Conservation (phyloP, 2,797 vertebrate genomes). For the Neosilurus hyrtlii region DNA sequence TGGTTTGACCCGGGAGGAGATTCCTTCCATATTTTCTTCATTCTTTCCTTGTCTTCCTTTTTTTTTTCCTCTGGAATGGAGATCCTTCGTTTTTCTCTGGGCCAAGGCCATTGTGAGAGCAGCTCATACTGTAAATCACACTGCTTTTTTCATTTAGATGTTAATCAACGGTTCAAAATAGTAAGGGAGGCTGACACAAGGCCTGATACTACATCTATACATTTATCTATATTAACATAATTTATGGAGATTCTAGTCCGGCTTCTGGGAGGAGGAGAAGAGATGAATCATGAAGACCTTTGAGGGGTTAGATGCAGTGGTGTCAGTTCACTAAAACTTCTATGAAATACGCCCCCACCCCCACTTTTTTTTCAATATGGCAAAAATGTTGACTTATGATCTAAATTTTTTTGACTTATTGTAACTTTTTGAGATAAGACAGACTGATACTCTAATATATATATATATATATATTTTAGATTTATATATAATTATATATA, state of each 20-base stretch:
- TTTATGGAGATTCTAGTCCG: background rate
- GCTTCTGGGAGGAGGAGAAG: background rate
- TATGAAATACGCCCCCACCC: too few relatives aligned
- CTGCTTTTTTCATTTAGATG: background rate
- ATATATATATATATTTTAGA: too few relatives aligned
- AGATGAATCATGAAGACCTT: background rate
- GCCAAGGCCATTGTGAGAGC: constrained; percentile 2
- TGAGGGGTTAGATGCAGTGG: background rate
- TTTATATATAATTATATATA: too few relatives aligned
- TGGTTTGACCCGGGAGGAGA: constrained; percentile 27
- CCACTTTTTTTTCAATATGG: background rate
- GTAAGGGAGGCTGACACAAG: background rate
- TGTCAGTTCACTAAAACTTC: background rate
- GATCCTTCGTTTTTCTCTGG: constrained; percentile 11
- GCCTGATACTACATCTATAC: background rate
- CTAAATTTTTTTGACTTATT: too few relatives aligned
- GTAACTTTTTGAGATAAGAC: background rate
- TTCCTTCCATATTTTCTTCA: constrained; percentile 37
- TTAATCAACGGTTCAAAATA: constrained; percentile 12
- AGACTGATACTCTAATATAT: background rate
- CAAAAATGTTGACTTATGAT: background rate
- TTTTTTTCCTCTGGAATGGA: constrained; percentile 10
- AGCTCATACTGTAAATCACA: constrained; percentile 20
- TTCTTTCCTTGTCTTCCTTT: constrained; percentile 9
- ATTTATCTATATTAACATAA: background rate